Base-by-base conservation (phyloP, 35 echinoderm and acorn worm species). In the Heliocidaris erythrogramma region DNA sequence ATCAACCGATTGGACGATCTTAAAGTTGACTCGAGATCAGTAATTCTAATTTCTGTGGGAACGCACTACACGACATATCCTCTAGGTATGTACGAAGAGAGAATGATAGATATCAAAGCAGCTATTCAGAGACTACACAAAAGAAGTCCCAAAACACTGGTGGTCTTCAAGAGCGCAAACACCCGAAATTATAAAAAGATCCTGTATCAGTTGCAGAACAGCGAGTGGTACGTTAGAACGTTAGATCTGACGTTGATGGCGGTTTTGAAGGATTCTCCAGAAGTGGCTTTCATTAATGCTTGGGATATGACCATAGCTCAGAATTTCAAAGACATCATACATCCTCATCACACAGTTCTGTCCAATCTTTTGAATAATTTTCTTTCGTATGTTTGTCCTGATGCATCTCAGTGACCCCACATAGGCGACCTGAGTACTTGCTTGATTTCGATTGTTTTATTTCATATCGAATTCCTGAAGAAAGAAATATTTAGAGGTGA, bases 251-350 rank as follows among this genome's bases (percentile, higher is more conserved):
- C 31, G 49, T 9, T 92, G 49, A 49, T 49, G 24, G 91, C 13
- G 91, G 48, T 92, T 4, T 59, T 92, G 31, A 14, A 32, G 91
- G 91, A 92, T 92, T 92, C 10, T 59, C 47, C 91, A 32, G 47
- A 89, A 48, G 9, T 89, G 7, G 87, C 30, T 27, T 47, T 89
- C 6, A 89, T 89, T 17, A 31, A 89, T 31, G 87, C 87, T 2
- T 89, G 87, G 87, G 87, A 89, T 89, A 89, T 89, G 47, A 89
- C 87, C 87, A 48, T 89, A 13, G 87, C 87, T 47, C 87, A 89
- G 87, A 89, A 89, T 48, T 89, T 89, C 13, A 89, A 89, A 89
- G 12, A 89, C 47, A 47, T 7, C 30, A 18, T 89, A 5, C 87
- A 89, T 89, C 87, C 87, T 30, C 30, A 32, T 47, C 29, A 12